Evolutionary conservation across 2,797 vertebrate genomes (phyloP).

Genomic region (Petrocephalus schoutedeni): DNA sequence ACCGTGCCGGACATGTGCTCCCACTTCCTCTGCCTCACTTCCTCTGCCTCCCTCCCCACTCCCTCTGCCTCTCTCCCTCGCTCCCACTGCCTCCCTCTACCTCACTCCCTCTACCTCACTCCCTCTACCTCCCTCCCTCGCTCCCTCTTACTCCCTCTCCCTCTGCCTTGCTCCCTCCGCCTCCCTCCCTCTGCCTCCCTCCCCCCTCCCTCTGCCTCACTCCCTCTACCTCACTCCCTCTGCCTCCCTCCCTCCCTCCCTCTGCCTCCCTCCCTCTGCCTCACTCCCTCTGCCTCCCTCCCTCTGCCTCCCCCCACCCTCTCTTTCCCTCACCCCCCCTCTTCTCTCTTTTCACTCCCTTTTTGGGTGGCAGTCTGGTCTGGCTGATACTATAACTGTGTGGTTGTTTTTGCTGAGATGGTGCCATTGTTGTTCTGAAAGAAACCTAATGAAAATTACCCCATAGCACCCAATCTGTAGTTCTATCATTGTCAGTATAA

Average conservation of each 20-base stretch:
- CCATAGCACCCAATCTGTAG: not conserved
- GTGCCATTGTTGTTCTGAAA: not conserved
- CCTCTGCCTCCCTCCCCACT: slow-evolving; percentile 18
- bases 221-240: too few relatives aligned
- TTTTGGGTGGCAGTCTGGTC: not conserved
- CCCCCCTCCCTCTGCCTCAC: not conserved
- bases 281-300: too few relatives aligned
- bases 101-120: not conserved
- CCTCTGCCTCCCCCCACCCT: too few relatives aligned
- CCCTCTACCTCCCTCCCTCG: slow-evolving; percentile 14
- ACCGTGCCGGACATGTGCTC: slow-evolving; percentile 40
- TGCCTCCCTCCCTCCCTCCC: too few relatives aligned
- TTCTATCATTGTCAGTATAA: not conserved
- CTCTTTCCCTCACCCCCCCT: too few relatives aligned
- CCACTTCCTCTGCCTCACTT: slow-evolving; percentile 15
- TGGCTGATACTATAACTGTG: not conserved
- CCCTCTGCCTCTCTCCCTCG: slow-evolving; percentile 11
- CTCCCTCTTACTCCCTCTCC: not conserved
- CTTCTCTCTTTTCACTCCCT: not conserved
- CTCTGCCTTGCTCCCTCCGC: too few relatives aligned
- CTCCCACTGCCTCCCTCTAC: too few relatives aligned
- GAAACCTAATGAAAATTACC: not conserved
- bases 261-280: too few relatives aligned
- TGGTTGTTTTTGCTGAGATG: not conserved
- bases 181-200: too few relatives aligned